A percentile compares a stretch with the other conserved stretches of the same genome.
These are phyloP conservation scores for Nycticorax nycticorax DNA, from an alignment of 2,113 vertebrate species.

Conservation along the genomic window DNA sequence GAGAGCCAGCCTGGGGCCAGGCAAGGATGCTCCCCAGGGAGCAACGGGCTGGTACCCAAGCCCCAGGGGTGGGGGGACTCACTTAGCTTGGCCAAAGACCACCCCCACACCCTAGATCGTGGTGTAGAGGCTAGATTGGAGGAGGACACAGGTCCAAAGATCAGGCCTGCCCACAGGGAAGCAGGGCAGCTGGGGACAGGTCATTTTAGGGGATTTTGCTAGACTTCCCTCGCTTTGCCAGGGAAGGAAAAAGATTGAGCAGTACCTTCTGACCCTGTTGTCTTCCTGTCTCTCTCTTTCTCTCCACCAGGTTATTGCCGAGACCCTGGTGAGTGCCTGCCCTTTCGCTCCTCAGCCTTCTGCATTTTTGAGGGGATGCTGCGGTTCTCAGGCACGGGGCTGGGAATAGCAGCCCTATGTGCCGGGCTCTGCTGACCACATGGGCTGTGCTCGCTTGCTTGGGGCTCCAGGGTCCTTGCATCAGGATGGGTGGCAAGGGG, in stretches of 20 bases:
- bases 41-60: neutral
- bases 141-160: neutral
- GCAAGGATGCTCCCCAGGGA: neutral
- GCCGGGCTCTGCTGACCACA: neutral
- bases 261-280: slow-evolving; percentile 67
- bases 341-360: neutral
- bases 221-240: neutral
- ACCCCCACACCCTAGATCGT: too few species aligned
- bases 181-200: neutral
- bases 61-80: neutral
- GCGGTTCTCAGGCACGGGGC: neutral
- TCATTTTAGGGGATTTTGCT: neutral
- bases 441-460: neutral
- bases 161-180: neutral
- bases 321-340: slow-evolving; percentile 81
- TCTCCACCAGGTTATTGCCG: slow-evolving; percentile 78
- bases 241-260: neutral
- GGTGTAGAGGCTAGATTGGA: neutral
- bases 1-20: neutral
- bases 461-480: neutral
- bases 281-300: slow-evolving; percentile 69
- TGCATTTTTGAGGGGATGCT: neutral
- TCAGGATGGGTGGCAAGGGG: neutral
- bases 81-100: neutral
- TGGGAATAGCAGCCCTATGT: neutral